These are phyloP conservation scores for Benthosema pterotum DNA, from an alignment of 2,797 vertebrate genomes.

Conservation along the genomic window DNA sequence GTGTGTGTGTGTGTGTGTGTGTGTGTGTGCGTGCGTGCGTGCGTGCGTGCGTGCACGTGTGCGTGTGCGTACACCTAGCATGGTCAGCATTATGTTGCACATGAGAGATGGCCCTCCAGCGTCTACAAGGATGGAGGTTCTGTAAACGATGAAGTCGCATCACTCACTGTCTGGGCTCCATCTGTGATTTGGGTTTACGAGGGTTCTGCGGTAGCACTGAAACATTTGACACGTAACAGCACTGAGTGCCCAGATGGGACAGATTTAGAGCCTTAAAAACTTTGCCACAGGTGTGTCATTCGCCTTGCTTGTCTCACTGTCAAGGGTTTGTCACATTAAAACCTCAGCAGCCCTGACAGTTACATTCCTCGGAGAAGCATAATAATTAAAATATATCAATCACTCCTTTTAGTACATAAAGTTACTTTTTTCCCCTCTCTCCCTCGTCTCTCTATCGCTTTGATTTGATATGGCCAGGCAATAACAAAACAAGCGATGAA, in stretches of 20 bases:
- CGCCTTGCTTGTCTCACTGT: conserved; percentile 51
- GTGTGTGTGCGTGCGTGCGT: background rate
- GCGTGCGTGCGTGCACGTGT: conserved; percentile 41
- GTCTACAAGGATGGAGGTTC: conserved; percentile 55
- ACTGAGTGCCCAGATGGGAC: conserved; percentile 67
- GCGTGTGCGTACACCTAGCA: conserved; percentile 54
- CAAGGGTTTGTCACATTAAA: conserved; percentile 68
- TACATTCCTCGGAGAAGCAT: conserved; percentile 65
- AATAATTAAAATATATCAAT: conserved; percentile 76
- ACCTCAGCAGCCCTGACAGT: conserved; percentile 55
- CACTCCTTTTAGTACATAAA: conserved; percentile 46
- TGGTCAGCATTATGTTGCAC: conserved; percentile 59
- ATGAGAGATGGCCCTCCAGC: conserved; percentile 57
- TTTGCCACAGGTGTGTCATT: conserved; percentile 72
- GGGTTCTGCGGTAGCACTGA: conserved; percentile 25
- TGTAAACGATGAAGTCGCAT: conserved; percentile 46
- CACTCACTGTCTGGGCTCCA: conserved; percentile 39
- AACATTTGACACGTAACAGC: conserved; percentile 48
- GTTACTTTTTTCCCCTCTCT: conserved; percentile 29
- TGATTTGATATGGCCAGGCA: conserved; percentile 57
- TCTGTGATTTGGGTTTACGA: conserved; percentile 47
- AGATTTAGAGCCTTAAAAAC: conserved; percentile 48
- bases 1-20: conserved; percentile 28
- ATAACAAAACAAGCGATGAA: conserved; percentile 73
- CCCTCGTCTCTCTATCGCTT: conserved; percentile 27